A percentile compares a stretch with the other conserved stretches of the same genome.
Evolutionary conservation across 2,888 invertebrate species (phyloP).

Genomic region (Autographa pulchrina): DNA sequence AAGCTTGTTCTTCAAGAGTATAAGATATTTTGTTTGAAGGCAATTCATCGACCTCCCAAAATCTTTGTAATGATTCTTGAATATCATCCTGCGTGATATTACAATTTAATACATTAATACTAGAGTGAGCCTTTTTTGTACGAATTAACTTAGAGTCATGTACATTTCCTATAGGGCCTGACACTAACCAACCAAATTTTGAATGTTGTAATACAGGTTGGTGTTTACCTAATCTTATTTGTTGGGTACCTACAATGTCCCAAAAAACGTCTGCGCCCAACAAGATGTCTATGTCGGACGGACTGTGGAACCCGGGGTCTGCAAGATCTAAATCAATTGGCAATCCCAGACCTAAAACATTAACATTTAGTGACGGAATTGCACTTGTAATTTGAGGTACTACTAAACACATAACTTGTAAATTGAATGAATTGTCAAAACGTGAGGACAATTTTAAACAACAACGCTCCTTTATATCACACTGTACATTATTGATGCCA

Average conservation of each 20-base stretch:
- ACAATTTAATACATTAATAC: neutral
- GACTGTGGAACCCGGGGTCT: neutral
- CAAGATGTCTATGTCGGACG: neutral
- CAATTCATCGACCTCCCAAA: neutral
- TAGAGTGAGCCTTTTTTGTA: neutral
- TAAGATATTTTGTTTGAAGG: neutral
- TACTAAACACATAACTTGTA: too few relatives aligned
- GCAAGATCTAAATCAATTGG: neutral
- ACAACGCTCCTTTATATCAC: too few relatives aligned
- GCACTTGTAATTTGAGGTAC: too few relatives aligned
- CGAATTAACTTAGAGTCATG: too few relatives aligned
- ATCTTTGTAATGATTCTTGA: neutral
- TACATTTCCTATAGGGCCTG: neutral
- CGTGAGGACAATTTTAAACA: too few relatives aligned
- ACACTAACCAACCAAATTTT: neutral
- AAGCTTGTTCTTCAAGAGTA: neutral
- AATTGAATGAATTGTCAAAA: too few relatives aligned
- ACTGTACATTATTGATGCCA: too few relatives aligned
- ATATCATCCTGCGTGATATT: neutral
- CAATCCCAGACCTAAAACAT: too few relatives aligned
- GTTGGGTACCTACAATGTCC: conserved; percentile 9
- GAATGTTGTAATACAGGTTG: conserved; percentile 1
- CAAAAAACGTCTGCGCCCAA: conserved; percentile 7
- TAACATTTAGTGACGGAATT: too few relatives aligned
- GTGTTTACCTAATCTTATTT: conserved; percentile 6